phyloP scores from a whole-genome alignment of 2,888 invertebrate species.

The Oasisia sp. region DNA sequence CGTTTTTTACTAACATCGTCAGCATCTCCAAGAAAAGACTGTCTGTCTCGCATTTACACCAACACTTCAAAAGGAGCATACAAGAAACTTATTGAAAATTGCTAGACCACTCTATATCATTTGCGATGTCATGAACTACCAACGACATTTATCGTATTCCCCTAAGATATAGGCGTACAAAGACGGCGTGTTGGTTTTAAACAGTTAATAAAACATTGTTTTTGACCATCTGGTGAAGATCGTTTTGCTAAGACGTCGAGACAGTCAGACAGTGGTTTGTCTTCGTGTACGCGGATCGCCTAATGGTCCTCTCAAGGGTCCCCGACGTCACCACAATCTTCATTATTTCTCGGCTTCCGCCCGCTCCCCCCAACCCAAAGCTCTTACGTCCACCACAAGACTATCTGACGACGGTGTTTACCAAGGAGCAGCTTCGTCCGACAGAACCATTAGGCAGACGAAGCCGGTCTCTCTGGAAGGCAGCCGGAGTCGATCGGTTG shows the following conservation, averaged over 20 bases:
- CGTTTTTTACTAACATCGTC: too few relatives aligned
- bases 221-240: neutral
- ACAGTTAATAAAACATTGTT: neutral
- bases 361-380: neutral
- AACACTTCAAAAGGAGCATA: neutral
- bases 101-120: neutral
- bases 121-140: neutral
- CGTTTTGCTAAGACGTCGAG: too few relatives aligned
- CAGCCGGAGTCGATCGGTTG: neutral
- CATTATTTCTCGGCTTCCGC: neutral
- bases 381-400: neutral
- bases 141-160: too few relatives aligned
- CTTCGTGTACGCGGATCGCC: neutral
- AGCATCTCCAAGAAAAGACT: too few relatives aligned
- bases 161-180: too few relatives aligned
- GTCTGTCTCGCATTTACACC: too few relatives aligned
- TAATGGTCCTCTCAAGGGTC: neutral
- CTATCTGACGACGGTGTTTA: neutral
- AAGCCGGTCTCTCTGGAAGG: neutral
- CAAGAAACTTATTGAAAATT: neutral
- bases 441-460: neutral
- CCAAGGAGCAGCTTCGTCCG: neutral
- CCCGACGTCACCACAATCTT: neutral
- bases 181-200: too few relatives aligned
- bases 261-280: neutral